Percentiles rank a stretch among this genome's conserved stretches.
These are phyloP conservation scores for Amniataba percoides DNA, from an alignment of 2,797 vertebrate species.

Conservation along the genomic window DNA sequence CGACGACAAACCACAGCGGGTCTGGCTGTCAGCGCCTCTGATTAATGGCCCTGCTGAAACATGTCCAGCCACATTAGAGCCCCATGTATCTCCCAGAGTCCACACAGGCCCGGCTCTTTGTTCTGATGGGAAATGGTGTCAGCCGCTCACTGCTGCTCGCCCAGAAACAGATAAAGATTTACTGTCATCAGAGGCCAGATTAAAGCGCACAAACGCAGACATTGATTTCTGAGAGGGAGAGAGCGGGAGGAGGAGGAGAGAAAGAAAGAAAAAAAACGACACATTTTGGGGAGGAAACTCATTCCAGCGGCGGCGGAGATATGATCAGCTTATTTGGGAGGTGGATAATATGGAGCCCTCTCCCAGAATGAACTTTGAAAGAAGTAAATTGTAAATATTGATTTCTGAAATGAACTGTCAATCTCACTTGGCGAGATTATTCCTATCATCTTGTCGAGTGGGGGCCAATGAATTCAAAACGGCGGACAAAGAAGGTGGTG, in stretches of 20 bases:
- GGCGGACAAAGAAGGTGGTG: conserved; percentile 89
- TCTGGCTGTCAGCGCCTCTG: conserved; percentile 90
- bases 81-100: conserved; percentile 93
- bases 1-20: conserved; percentile 44
- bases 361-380: conserved; percentile 97
- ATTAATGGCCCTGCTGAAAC: conserved; percentile 96
- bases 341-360: conserved; percentile 95
- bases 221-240: conserved; percentile 92
- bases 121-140: conserved; percentile 97
- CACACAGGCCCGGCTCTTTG: conserved; percentile 92
- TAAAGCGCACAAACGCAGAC: conserved; percentile 96
- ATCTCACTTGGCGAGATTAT: conserved; percentile 94
- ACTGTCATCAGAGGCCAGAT: conserved; percentile 98
- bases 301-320: conserved; percentile 93
- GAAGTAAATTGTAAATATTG: conserved; percentile 99
- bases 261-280: conserved; percentile 72
- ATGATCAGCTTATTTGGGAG: conserved; percentile 99
- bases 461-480: conserved; percentile 91
- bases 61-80: conserved; percentile 94
- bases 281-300: conserved; percentile 96
- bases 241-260: conserved; percentile 39
- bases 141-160: conserved; percentile 91
- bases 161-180: conserved; percentile 99
- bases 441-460: conserved; percentile 90
- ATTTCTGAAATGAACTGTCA: conserved; percentile 99